These are phyloP conservation scores for Camarhynchus parvulus DNA, from an alignment of 2,113 vertebrate species.

Conservation along the genomic window DNA sequence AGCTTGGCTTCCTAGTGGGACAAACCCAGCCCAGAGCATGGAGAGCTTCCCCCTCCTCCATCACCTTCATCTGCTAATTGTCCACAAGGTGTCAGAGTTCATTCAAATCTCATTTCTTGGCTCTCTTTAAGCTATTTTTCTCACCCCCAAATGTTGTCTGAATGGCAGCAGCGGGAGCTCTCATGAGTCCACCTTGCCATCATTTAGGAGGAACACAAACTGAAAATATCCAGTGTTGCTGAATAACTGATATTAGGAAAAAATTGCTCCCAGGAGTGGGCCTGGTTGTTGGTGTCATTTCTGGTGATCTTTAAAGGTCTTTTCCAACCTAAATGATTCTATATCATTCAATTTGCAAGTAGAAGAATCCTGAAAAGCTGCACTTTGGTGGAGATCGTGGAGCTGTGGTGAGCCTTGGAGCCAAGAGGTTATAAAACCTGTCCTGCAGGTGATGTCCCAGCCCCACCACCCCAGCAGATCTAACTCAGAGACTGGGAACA, in stretches of 20 bases:
- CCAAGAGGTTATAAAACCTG: not conserved
- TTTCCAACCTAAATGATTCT: not conserved
- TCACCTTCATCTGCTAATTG: conserved; percentile 15
- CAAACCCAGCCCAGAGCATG: not conserved
- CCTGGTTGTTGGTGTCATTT: not conserved
- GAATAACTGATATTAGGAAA: not conserved
- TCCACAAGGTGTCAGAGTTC: conserved; percentile 68
- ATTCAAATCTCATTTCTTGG: not conserved
- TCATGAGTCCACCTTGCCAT: not conserved
- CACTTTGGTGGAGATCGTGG: not conserved
- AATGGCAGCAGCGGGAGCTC: not conserved
- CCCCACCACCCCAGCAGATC: not conserved
- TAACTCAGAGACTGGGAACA: not conserved
- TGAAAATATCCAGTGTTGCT: not conserved
- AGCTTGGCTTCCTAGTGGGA: not conserved
- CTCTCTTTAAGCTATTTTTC: not conserved
- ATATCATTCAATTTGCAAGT: not conserved
- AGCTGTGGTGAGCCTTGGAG: not conserved
- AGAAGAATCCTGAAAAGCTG: not conserved
- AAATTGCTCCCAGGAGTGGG: not conserved
- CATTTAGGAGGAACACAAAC: not conserved
- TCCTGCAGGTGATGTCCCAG: not conserved
- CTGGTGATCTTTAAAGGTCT: not conserved
- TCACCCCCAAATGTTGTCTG: not conserved
- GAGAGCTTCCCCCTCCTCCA: not conserved